Conservation (phyloP, 2,113 vertebrate genomes). For the Pelecanus crispus region DNA sequence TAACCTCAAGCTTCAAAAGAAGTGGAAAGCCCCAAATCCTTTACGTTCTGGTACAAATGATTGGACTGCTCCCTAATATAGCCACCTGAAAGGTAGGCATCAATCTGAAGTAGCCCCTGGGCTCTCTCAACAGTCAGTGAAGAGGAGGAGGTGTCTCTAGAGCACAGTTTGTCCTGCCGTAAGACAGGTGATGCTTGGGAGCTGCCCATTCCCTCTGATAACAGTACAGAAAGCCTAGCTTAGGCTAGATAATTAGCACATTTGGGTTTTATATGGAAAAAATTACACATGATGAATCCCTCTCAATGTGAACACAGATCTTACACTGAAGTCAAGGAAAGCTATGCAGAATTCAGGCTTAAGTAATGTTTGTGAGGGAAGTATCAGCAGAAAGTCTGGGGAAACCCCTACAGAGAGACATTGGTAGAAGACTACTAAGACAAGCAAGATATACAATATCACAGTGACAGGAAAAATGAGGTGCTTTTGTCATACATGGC, state of each 20-base stretch:
- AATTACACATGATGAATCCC: not conserved
- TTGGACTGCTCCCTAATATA: not conserved
- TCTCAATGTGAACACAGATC: not conserved
- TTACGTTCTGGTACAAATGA: not conserved
- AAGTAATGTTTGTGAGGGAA: not conserved
- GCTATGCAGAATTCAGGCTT: not conserved
- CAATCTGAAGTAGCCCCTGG: not conserved
- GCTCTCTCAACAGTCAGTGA: not conserved
- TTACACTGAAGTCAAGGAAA: not conserved
- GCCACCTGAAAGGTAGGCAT: not conserved
- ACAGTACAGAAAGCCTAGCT: not conserved
- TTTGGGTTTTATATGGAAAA: not conserved
- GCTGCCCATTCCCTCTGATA: not conserved
- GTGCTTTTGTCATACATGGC: not conserved
- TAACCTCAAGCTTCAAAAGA: not conserved
- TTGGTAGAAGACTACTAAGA: not conserved
- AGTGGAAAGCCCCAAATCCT: not conserved
- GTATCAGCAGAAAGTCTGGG: not conserved
- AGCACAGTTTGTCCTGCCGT: not conserved
- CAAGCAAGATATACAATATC: not conserved
- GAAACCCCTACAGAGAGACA: not conserved
- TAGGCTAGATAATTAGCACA: not conserved
- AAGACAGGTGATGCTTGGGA: not conserved
- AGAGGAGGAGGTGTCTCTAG: not conserved
- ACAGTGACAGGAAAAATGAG: not conserved